These are phyloP conservation scores for Lacerta viridis DNA, from an alignment of 2,797 vertebrate genomes.

Conservation along the genomic window DNA sequence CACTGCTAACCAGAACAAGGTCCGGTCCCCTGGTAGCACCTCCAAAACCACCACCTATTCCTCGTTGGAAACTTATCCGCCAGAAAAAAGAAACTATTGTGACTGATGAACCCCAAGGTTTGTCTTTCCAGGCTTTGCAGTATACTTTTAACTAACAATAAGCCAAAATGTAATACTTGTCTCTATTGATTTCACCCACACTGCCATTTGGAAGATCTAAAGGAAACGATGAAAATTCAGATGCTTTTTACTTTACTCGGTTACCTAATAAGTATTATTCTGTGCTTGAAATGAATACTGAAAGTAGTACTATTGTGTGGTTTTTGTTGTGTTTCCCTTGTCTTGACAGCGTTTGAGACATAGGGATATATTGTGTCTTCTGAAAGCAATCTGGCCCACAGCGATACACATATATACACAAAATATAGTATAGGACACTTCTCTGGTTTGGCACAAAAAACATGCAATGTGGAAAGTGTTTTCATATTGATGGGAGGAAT, in stretches of 20 bases:
- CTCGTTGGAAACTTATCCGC: constrained; percentile 90
- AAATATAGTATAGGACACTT: not conserved
- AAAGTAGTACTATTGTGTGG: not conserved
- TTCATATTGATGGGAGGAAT: not conserved
- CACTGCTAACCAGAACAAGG: constrained; percentile 89
- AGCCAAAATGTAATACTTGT: constrained; percentile 13
- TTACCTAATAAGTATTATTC: not conserved
- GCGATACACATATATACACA: not conserved
- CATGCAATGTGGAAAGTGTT: not conserved
- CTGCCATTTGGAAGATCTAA: not conserved
- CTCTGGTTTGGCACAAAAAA: not conserved
- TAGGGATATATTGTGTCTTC: not conserved
- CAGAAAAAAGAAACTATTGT: constrained; percentile 81
- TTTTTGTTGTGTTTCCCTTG: not conserved
- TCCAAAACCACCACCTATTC: constrained; percentile 77
- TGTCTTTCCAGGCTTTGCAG: constrained; percentile 40
- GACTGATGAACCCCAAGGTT: constrained; percentile 89
- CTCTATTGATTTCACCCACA: not conserved
- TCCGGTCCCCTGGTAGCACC: constrained; percentile 84
- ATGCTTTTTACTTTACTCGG: not conserved
- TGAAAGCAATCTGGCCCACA: not conserved
- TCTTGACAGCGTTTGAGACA: not conserved
- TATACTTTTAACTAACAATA: constrained; percentile 4
- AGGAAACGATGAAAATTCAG: not conserved
- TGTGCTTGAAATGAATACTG: not conserved